Percentiles rank a stretch among this genome's conserved stretches.
phyloP scores from a whole-genome alignment of 2,113 vertebrate genomes.

The Anser brachyrhynchus region DNA sequence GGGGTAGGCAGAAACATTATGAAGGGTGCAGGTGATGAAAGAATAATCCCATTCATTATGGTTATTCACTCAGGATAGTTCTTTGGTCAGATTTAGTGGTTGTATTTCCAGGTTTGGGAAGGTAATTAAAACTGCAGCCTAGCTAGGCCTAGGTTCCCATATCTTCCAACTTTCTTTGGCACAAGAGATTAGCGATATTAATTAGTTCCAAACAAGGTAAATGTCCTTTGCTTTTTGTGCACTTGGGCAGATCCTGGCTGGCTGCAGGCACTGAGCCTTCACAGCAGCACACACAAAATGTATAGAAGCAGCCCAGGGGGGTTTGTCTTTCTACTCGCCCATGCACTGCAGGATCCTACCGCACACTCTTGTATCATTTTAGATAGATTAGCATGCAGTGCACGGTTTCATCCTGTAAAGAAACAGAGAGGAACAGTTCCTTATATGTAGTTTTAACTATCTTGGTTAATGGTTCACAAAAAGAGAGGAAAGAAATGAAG shows the following conservation, averaged over 20 bases:
- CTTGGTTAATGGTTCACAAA: background rate
- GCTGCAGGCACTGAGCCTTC: background rate
- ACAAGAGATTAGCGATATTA: background rate
- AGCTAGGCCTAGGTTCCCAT: background rate
- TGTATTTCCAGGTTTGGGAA: background rate
- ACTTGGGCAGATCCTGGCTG: background rate
- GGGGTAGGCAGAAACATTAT: background rate
- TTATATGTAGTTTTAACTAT: background rate
- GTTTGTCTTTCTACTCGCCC: background rate
- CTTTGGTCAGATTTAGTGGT: background rate
- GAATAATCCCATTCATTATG: background rate
- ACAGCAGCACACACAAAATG: background rate
- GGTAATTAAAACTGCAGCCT: background rate
- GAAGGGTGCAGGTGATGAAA: background rate
- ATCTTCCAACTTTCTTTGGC: background rate
- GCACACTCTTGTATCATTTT: background rate
- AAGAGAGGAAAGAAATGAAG: background rate
- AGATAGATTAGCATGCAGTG: background rate
- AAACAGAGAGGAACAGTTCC: background rate
- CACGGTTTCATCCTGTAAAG: background rate
- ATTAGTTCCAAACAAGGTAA: background rate
- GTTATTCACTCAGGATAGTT: background rate
- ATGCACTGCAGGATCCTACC: background rate
- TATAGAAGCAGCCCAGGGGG: background rate
- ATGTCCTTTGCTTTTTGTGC: conserved; percentile 9